These are phyloP conservation scores for Neoaliturus tenellus DNA, from an alignment of 2,888 invertebrate species.

Conservation along the genomic window DNA sequence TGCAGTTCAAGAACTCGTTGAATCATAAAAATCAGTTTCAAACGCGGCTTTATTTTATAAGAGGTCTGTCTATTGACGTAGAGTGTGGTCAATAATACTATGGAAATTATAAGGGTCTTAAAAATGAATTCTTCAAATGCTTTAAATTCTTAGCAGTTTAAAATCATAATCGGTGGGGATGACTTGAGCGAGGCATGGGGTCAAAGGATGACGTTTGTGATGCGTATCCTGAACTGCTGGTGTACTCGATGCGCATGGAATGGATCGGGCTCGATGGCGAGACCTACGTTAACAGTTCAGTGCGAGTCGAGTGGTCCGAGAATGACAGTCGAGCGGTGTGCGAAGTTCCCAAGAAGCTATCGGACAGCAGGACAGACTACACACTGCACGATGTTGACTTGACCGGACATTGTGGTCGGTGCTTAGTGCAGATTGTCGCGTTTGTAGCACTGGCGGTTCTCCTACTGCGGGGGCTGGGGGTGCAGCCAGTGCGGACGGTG, in stretches of 20 bases:
- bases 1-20: too few relatives aligned
- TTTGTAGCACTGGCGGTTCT: slow-evolving; percentile 38
- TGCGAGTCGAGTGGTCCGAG: slow-evolving; percentile 59
- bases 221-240: slow-evolving; percentile 35
- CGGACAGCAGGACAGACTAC: neutral
- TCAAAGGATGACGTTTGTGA: slow-evolving; percentile 41
- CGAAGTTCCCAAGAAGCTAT: slow-evolving; percentile 46
- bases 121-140: too few relatives aligned
- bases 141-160: too few relatives aligned
- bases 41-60: too few relatives aligned
- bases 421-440: slow-evolving; percentile 47
- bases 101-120: too few relatives aligned
- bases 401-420: slow-evolving; percentile 40
- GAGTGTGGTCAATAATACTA: too few relatives aligned
- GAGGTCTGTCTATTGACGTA: too few relatives aligned
- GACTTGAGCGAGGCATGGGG: slow-evolving; percentile 13
- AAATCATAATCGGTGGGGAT: too few relatives aligned
- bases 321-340: slow-evolving; percentile 62
- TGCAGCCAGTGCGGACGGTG: slow-evolving; percentile 21
- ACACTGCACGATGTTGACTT: neutral
- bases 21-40: too few relatives aligned
- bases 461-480: slow-evolving; percentile 46
- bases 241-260: slow-evolving; percentile 62
- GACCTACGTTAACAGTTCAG: slow-evolving; percentile 61
- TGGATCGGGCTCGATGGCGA: slow-evolving; percentile 63